Conservation (phyloP, 2,888 invertebrate genomes). For the Drosophila austrosaltans region DNA sequence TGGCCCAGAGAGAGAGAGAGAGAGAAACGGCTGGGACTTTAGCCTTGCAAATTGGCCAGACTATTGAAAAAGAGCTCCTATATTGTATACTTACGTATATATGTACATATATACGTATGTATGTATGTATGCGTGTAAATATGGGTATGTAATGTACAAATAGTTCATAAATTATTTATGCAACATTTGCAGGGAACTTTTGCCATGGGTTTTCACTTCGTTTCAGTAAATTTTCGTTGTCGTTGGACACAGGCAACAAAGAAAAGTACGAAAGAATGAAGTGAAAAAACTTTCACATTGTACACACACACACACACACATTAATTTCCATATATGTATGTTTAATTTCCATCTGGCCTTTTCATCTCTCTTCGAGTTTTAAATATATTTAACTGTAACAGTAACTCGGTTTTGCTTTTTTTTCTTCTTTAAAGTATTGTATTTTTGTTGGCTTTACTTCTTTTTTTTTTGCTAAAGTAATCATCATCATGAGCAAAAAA, state of each 20-base stretch:
- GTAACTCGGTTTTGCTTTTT: conserved; percentile 1
- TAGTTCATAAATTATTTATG: conserved; percentile 35
- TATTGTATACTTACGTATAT: conserved; percentile 7
- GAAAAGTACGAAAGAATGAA: conserved; percentile 2
- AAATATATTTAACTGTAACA: conserved; percentile 37
- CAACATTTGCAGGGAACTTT: conserved; percentile 24
- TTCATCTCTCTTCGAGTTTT: conserved; percentile 37
- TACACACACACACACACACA: conserved; percentile 40
- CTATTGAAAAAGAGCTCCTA: conserved; percentile 7
- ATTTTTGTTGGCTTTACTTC: conserved; percentile 39
- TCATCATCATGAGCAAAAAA: conserved; percentile 29
- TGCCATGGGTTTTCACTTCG: conserved; percentile 4
- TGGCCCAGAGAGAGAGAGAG: conserved; percentile 38
- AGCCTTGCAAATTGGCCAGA: conserved; percentile 21
- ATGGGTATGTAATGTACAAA: not conserved
- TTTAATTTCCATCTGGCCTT: conserved; percentile 49
- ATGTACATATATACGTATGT: not conserved
- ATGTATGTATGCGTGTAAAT: not conserved
- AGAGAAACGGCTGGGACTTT: conserved; percentile 1
- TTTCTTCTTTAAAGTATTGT: conserved; percentile 41
- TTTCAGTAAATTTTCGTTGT: conserved; percentile 47
- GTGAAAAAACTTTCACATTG: conserved; percentile 35
- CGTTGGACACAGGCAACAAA: conserved; percentile 32
- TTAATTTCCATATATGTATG: conserved; percentile 52
- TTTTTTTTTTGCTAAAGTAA: conserved; percentile 24